phyloP scores from a whole-genome alignment of 1,140 invertebrate genomes.

The Homalodisca vitripennis region DNA sequence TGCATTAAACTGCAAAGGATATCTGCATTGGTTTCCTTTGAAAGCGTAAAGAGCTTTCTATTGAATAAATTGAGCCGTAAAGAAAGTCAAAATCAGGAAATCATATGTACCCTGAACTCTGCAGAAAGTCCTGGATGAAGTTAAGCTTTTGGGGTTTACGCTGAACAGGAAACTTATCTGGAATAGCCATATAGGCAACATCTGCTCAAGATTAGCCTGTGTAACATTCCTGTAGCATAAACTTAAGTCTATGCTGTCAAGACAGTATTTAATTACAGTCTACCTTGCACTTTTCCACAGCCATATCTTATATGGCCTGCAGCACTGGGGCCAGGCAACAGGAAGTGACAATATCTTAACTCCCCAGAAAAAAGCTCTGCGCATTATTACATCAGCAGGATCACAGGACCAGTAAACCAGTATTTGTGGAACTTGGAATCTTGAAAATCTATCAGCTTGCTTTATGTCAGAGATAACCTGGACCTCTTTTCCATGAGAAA shows the following conservation, averaged over 20 bases:
- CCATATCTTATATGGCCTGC: background rate
- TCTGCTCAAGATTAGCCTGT: background rate
- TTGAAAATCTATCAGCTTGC: background rate
- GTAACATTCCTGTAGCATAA: background rate
- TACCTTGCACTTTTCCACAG: background rate
- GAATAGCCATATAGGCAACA: background rate
- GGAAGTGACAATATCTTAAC: background rate
- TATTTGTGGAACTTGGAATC: background rate
- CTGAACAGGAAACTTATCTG: background rate
- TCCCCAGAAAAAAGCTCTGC: conserved; percentile 2
- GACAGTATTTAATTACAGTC: background rate
- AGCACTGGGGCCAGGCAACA: background rate
- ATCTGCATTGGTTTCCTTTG: too few relatives aligned
- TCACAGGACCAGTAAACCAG: background rate
- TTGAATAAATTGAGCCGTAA: background rate
- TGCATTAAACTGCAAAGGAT: too few relatives aligned
- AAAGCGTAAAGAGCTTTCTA: background rate
- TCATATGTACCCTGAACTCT: background rate
- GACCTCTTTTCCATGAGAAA: background rate
- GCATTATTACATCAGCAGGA: background rate
- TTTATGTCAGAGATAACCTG: too few relatives aligned
- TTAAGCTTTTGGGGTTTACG: background rate
- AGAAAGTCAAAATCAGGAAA: background rate
- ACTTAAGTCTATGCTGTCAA: background rate
- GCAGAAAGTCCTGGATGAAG: background rate